Evolutionary conservation across 2,113 vertebrate species (phyloP).

Genomic region (Xiphorhynchus elegans): DNA sequence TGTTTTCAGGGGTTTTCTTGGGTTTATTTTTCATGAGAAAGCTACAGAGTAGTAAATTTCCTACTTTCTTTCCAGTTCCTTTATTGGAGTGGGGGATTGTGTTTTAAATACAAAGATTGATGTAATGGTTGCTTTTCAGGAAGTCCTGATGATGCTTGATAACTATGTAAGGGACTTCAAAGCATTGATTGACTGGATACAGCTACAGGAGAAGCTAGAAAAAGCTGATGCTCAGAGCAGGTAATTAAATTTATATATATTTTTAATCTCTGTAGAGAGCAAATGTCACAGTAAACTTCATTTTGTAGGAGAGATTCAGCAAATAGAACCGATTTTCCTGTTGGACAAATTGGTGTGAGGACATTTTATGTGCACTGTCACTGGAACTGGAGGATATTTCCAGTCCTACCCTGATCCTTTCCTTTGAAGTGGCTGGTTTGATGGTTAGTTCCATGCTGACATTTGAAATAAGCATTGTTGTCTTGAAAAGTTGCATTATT

Average conservation of each 20-base stretch:
- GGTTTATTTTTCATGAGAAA: neutral
- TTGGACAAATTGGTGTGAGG: neutral
- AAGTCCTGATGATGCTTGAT: slow-evolving; percentile 98
- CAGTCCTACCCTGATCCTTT: neutral
- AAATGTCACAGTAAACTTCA: neutral
- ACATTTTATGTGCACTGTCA: neutral
- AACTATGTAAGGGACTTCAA: slow-evolving; percentile 99
- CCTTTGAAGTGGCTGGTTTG: neutral
- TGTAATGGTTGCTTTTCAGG: slow-evolving; percentile 76
- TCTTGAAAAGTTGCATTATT: neutral
- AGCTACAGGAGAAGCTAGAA: slow-evolving; percentile 97
- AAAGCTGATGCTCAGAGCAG: slow-evolving; percentile 99
- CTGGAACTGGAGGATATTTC: neutral
- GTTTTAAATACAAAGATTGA: neutral
- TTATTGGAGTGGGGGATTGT: neutral
- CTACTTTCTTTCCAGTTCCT: neutral
- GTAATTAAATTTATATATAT: slow-evolving; percentile 63
- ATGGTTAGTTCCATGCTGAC: neutral
- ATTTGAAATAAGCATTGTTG: neutral
- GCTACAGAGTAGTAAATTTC: neutral
- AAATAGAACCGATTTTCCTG: neutral
- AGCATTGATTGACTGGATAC: slow-evolving; percentile 98
- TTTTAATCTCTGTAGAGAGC: neutral
- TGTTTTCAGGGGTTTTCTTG: neutral
- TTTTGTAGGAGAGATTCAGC: neutral